Percentiles rank a stretch among this genome's conserved stretches.
phyloP scores from a whole-genome alignment of 2,113 vertebrate genomes.

The Sturnira hondurensis region DNA sequence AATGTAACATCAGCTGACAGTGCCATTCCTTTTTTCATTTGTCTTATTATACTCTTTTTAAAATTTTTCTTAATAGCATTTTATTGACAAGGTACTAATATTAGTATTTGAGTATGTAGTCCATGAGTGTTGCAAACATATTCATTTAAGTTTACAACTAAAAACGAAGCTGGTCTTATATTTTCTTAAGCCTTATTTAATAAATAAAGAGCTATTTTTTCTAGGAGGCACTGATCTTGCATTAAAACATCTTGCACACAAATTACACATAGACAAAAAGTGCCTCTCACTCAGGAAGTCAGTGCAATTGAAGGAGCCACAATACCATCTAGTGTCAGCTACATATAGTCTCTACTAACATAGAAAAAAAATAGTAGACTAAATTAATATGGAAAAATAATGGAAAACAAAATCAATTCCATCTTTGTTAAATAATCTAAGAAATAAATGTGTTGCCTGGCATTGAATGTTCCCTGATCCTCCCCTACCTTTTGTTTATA shows the following conservation, averaged over 20 bases:
- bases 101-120: not conserved
- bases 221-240: not conserved
- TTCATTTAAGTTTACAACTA: conserved; percentile 24
- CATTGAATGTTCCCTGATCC: not conserved
- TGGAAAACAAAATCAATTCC: not conserved
- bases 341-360: not conserved
- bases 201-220: not conserved
- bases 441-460: not conserved
- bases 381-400: not conserved
- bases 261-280: not conserved
- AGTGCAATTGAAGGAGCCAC: conserved; percentile 53
- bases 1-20: not conserved
- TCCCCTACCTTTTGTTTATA: not conserved
- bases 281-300: not conserved
- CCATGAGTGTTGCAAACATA: not conserved
- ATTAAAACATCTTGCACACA: not conserved
- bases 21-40: not conserved
- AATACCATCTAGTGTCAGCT: conserved; percentile 75
- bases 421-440: not conserved
- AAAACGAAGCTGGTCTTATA: not conserved
- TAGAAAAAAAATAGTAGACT: not conserved
- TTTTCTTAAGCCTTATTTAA: conserved; percentile 40
- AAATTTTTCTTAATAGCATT: not conserved
- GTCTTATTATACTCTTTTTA: not conserved
- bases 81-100: not conserved